phyloP scores from a whole-genome alignment of 2,113 vertebrate genomes.

The Neogale vison region DNA sequence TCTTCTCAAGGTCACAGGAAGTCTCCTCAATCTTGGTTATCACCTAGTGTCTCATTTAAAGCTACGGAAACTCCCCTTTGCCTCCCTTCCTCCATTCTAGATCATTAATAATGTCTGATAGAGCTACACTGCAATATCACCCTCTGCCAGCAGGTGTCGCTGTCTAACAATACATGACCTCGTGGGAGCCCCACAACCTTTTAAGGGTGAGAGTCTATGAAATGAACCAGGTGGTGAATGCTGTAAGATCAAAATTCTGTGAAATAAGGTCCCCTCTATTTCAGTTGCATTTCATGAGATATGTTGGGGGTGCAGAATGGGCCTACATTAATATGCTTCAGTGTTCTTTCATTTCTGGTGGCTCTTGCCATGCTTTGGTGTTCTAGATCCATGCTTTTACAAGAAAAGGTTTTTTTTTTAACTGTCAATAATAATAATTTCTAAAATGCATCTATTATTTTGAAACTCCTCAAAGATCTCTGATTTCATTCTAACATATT shows the following conservation, averaged over 20 bases:
- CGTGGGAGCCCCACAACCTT: fast-evolving
- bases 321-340: background rate
- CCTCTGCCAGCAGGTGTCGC: slow-evolving; percentile 59
- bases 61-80: fast-evolving
- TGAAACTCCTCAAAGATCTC: background rate
- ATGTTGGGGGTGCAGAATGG: background rate
- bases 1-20: background rate
- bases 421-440: background rate
- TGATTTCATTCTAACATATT: slow-evolving; percentile 7
- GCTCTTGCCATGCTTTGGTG: background rate
- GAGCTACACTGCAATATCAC: slow-evolving; percentile 36
- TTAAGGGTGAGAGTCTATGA: background rate
- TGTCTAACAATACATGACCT: background rate
- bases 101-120: slow-evolving; percentile 18
- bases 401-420: background rate
- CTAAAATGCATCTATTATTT: background rate
- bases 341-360: background rate
- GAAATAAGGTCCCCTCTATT: background rate
- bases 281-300: background rate
- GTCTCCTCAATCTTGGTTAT: background rate
- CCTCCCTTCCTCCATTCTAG: background rate
- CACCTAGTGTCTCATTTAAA: background rate
- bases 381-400: background rate
- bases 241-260: background rate
- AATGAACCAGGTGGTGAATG: background rate